phyloP scores from a whole-genome alignment of 2,113 vertebrate genomes.

The Gasterosteus nipponicus region DNA sequence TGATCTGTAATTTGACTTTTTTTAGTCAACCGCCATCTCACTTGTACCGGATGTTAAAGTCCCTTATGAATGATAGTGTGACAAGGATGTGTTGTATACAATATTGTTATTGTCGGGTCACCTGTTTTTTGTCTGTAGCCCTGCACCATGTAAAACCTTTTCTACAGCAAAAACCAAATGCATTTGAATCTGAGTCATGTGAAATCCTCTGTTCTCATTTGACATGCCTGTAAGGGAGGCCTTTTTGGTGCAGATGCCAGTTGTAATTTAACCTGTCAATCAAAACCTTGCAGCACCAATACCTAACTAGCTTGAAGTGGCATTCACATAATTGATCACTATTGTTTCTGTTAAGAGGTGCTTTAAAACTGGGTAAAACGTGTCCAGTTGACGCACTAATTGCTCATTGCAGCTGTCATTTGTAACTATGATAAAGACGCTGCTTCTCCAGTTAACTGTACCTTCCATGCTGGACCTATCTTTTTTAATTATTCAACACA shows the following conservation, averaged over 20 bases:
- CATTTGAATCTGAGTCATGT: constrained; percentile 33
- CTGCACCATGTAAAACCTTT: constrained; percentile 27
- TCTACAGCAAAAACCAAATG: neutral
- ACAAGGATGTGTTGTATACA: constrained; percentile 19
- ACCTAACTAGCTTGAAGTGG: neutral
- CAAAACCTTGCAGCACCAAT: neutral
- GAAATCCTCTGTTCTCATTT: constrained; percentile 17
- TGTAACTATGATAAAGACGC: neutral
- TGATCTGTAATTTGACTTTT: constrained; percentile 23
- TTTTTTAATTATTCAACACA: constrained; percentile 6
- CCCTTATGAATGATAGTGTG: neutral
- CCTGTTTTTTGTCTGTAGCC: constrained; percentile 28
- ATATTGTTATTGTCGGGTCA: constrained; percentile 18
- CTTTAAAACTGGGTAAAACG: constrained; percentile 7
- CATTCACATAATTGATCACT: constrained; percentile 5
- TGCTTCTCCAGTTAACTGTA: constrained; percentile 18
- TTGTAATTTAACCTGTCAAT: neutral
- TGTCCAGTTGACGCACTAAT: constrained; percentile 6
- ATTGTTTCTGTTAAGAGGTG: constrained; percentile 6
- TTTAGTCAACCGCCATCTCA: neutral
- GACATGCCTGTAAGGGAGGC: constrained; percentile 3
- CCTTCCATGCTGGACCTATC: constrained; percentile 24
- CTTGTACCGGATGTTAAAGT: constrained; percentile 15
- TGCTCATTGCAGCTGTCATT: neutral
- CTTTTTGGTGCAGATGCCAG: constrained; percentile 1